Percentiles rank a stretch among this genome's conserved stretches.
These are phyloP conservation scores for Drosophila paramelanica DNA, from an alignment of 2,888 invertebrate genomes.

Conservation along the genomic window DNA sequence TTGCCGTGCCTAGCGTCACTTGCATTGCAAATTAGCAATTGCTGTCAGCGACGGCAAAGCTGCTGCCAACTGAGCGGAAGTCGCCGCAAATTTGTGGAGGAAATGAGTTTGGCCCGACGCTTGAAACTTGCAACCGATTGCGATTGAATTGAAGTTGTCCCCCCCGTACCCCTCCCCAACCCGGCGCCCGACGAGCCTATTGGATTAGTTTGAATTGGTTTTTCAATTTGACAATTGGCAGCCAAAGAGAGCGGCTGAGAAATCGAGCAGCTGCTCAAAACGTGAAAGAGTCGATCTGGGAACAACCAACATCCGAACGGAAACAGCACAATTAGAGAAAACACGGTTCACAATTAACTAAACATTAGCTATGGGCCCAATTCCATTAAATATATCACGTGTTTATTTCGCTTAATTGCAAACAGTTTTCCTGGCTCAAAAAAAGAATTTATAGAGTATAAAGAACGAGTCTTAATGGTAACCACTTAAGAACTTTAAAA, in stretches of 20 bases:
- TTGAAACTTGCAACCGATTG: slow-evolving; percentile 27
- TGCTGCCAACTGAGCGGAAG: slow-evolving; percentile 64
- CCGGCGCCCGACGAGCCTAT: not conserved
- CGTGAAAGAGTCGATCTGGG: slow-evolving; percentile 10
- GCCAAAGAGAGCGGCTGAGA: slow-evolving; percentile 9
- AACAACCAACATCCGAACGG: slow-evolving; percentile 8
- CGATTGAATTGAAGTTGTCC: slow-evolving; percentile 11
- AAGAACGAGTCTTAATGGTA: no score
- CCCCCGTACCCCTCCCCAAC: no score
- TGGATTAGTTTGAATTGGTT: slow-evolving; percentile 46
- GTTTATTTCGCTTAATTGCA: not conserved
- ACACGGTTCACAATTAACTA: not conserved
- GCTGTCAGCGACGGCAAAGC: slow-evolving; percentile 50
- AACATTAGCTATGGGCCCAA: not conserved
- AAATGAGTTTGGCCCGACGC: slow-evolving; percentile 64
- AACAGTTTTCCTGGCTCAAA: no score
- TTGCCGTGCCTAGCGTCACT: slow-evolving; percentile 27
- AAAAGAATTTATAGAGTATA: no score
- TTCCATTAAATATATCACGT: not conserved
- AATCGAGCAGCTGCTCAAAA: slow-evolving; percentile 12
- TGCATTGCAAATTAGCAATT: slow-evolving; percentile 75
- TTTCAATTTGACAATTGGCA: slow-evolving; percentile 53
- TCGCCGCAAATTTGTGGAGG: slow-evolving; percentile 72
- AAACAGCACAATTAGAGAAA: not conserved
- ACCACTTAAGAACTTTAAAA: no score